Percentiles rank a stretch among this genome's conserved stretches.
Conservation (phyloP, 53 echinoderm and acorn worm species). For the Echinometra lucunter region DNA sequence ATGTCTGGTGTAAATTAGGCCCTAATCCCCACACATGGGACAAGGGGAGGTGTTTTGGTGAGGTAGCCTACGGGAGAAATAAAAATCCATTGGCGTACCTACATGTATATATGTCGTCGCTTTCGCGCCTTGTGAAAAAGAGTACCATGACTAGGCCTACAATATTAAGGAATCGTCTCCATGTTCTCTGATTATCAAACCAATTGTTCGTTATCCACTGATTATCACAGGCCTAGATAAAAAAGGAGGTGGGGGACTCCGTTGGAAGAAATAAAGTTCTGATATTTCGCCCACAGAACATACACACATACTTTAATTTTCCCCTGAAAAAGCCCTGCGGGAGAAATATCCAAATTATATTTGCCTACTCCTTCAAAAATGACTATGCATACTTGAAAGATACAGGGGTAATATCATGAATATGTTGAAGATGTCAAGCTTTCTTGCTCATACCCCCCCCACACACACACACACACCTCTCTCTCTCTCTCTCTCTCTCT, state of each 20-base stretch:
- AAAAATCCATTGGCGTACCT: background rate
- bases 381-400: too few species aligned
- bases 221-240: too few species aligned
- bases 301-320: too few species aligned
- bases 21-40: constrained; percentile 64
- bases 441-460: background rate
- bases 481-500: background rate
- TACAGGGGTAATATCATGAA: too few species aligned
- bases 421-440: too few species aligned
- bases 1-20: constrained; percentile 69
- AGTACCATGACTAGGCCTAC: background rate
- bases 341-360: too few species aligned
- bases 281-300: too few species aligned
- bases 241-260: too few species aligned
- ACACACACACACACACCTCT: background rate
- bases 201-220: background rate
- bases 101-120: background rate
- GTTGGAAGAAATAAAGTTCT: too few species aligned
- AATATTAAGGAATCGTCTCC: background rate
- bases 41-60: constrained; percentile 20
- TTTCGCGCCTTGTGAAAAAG: background rate
- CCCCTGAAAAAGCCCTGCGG: too few species aligned
- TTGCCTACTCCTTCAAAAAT: too few species aligned
- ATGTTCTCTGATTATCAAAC: background rate
- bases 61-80: background rate